Base-by-base conservation (phyloP, 2,888 invertebrate species). In the Hirtodrosophila alboralis region DNA sequence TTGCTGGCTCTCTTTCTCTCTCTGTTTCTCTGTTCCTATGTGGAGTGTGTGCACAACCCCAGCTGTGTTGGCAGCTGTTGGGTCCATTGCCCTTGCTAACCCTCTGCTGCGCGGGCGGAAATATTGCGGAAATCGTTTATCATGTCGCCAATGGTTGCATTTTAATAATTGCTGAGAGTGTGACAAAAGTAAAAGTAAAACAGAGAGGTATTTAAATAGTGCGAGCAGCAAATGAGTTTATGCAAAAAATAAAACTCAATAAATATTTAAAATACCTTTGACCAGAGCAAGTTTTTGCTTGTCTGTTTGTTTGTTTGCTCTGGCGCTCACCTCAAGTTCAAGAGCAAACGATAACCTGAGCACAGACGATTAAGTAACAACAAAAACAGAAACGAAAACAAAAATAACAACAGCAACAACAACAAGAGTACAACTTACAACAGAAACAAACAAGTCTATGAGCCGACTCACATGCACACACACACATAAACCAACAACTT, bases 51-150 rank as follows among this genome's bases (percentile, higher is more conserved):
- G 56, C 58, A 23, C 23, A 71, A 54, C 71, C 68, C 67, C 57
- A 44, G 51, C 34, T 16, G 66, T 26, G 51, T 41, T 28, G 52
- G 49, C 75, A 60, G 64, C 64, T 64, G 71, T 47, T 56, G 65
- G 56, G 69, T 74, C 61, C 68, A 74, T 59, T 76, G 77, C 60
- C 67, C 77, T 52, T 43, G 58, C 54, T 57, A 69, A 59, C 51
- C 68, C 62, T 48, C 31, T 14, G 30, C 56, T 14, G 62, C 23
- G 45, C 18, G 40, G 61, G 45, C 78, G 78, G 81, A 81, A 81
- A 81, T 75, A 81, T 86, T 75, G 87, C 81, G 87, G 81, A 83
- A 83, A 83, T 81, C 87, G 87, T 83, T 86, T 84, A 83, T 83
- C 83, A 83, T 84, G 87, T 84, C 83, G 83, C 87, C 81, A 81